phyloP scores from a whole-genome alignment of 2,888 invertebrate genomes.

The Epinotia nisella region DNA sequence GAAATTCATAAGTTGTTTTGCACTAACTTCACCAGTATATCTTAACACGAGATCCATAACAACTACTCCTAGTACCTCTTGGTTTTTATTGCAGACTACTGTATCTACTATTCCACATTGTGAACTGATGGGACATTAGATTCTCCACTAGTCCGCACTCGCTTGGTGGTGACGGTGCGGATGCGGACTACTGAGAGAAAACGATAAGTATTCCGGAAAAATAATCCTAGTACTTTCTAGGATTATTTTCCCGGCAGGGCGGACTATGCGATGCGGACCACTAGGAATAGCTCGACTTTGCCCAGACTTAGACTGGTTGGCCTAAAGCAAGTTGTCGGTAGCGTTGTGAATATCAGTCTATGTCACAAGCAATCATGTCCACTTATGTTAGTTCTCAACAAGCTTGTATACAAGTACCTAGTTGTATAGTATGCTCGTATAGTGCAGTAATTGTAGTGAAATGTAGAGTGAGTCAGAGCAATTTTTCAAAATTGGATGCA shows the following conservation, averaged over 20 bases:
- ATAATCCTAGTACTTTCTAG: not conserved
- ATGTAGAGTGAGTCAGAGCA: not conserved
- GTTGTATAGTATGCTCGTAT: not conserved
- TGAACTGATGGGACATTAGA: no score
- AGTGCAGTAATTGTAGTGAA: slow-evolving; percentile 2
- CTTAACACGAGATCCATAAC: not conserved
- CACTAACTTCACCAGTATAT: not conserved
- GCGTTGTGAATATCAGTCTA: not conserved
- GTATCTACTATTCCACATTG: no score
- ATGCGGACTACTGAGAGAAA: not conserved
- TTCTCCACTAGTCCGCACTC: no score
- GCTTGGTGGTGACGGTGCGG: no score
- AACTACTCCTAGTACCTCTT: not conserved
- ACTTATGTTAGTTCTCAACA: slow-evolving; percentile 30
- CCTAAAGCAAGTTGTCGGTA: not conserved
- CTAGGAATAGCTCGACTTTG: not conserved
- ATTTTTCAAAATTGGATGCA: not conserved
- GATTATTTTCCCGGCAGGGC: no score
- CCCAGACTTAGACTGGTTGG: not conserved
- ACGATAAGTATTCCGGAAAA: not conserved
- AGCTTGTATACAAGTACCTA: slow-evolving; percentile 3
- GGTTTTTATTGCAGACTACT: not conserved
- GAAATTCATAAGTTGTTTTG: not conserved
- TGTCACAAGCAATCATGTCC: slow-evolving; percentile 25
- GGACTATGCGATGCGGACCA: not conserved